phyloP scores from a whole-genome alignment of 2,113 vertebrate species.

The Lonchura striata region DNA sequence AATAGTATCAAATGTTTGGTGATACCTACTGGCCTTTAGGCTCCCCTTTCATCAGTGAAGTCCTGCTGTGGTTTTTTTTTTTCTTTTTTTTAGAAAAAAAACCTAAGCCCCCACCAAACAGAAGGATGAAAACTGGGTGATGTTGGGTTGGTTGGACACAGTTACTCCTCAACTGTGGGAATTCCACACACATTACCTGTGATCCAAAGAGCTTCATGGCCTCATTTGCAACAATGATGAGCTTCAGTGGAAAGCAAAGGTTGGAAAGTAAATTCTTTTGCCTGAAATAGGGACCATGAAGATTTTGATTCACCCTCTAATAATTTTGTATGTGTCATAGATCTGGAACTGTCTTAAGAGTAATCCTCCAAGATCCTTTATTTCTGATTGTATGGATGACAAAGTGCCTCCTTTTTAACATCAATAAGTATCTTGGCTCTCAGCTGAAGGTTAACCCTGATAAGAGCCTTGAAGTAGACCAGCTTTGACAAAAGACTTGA shows the following conservation, averaged over 20 bases:
- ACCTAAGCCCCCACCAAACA: not conserved
- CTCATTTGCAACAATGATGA: not conserved
- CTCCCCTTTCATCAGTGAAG: not conserved
- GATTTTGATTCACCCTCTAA: not conserved
- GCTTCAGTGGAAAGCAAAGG: not conserved
- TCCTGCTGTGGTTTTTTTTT: not conserved
- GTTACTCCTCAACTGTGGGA: not conserved
- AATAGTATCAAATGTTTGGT: not conserved
- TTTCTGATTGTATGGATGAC: not conserved
- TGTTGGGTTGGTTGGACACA: not conserved
- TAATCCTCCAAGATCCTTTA: not conserved
- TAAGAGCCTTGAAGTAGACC: not conserved
- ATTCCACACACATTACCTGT: not conserved
- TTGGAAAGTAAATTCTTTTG: not conserved
- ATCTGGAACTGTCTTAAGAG: not conserved
- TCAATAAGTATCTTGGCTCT: not conserved
- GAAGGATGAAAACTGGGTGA: not conserved
- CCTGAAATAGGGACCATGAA: not conserved
- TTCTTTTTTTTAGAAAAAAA: not conserved
- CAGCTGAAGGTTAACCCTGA: not conserved
- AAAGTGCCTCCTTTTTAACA: not conserved
- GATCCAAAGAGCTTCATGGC: not conserved
- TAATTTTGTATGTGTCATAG: not conserved
- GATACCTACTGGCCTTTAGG: not conserved
- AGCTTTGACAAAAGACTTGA: not conserved